These are phyloP conservation scores for Cerastis rubricosa DNA, from an alignment of 2,888 invertebrate species.

Conservation along the genomic window DNA sequence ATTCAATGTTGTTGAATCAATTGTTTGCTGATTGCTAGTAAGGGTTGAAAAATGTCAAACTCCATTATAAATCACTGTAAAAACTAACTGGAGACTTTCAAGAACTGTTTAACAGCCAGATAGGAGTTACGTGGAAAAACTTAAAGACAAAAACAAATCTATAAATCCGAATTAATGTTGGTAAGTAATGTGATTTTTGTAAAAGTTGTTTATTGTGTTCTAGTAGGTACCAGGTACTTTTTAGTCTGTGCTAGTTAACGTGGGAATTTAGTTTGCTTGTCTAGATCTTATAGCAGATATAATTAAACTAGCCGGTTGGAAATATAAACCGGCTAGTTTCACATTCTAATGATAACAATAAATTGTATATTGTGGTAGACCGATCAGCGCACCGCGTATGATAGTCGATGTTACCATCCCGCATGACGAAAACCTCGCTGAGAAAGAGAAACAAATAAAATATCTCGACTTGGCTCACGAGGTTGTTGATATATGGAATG, in stretches of 20 bases:
- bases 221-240: neutral
- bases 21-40: neutral
- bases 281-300: neutral
- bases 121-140: neutral
- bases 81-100: neutral
- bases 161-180: constrained; percentile 25
- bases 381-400: no score
- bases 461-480: no score
- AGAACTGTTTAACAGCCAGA: neutral
- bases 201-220: constrained; percentile 14
- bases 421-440: no score
- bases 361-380: no score
- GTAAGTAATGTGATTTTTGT: constrained; percentile 12
- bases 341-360: no score
- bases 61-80: neutral
- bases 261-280: neutral
- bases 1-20: neutral
- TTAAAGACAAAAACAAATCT: constrained; percentile 23
- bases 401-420: no score
- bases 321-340: no score
- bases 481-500: no score
- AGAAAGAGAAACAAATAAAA: no score
- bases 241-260: constrained; percentile 7
- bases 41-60: neutral
- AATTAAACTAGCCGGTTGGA: neutral